These are phyloP conservation scores for Hystrix cristata DNA, from an alignment of 2,113 vertebrate species.

Conservation along the genomic window DNA sequence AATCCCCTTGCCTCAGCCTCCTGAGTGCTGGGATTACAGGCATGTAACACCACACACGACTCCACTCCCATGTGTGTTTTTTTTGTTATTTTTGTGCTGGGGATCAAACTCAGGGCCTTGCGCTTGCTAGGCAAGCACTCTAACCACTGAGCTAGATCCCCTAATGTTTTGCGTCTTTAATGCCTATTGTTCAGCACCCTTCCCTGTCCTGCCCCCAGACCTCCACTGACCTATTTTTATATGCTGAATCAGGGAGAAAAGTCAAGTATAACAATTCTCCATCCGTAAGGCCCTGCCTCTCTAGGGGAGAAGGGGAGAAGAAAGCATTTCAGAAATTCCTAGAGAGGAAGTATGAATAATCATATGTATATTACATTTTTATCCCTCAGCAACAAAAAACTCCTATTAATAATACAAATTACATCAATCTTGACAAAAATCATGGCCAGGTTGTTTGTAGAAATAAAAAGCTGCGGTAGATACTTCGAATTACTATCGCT, in stretches of 20 bases:
- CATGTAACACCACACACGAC: neutral
- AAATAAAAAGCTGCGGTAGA: neutral
- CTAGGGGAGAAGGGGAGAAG: neutral
- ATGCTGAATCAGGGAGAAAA: neutral
- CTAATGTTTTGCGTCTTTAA: slow-evolving; percentile 47
- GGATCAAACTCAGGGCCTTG: too few relatives aligned
- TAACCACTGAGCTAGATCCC: too few relatives aligned
- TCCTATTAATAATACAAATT: neutral
- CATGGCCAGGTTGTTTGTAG: neutral
- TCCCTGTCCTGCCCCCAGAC: neutral
- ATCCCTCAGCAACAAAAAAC: neutral
- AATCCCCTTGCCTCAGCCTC: neutral
- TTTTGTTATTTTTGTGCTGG: too few relatives aligned
- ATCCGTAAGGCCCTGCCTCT: neutral
- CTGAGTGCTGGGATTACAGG: neutral
- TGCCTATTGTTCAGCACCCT: neutral
- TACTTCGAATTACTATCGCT: neutral
- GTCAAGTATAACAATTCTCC: neutral
- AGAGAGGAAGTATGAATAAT: slow-evolving; percentile 21
- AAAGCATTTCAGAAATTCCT: slow-evolving; percentile 12
- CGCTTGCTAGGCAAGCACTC: too few relatives aligned
- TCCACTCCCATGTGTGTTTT: neutral
- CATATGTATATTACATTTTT: neutral
- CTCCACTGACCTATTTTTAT: slow-evolving; percentile 27
- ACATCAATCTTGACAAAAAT: neutral